Conservation (phyloP, 1,140 invertebrate genomes). For the Drosophila bipectinata region DNA sequence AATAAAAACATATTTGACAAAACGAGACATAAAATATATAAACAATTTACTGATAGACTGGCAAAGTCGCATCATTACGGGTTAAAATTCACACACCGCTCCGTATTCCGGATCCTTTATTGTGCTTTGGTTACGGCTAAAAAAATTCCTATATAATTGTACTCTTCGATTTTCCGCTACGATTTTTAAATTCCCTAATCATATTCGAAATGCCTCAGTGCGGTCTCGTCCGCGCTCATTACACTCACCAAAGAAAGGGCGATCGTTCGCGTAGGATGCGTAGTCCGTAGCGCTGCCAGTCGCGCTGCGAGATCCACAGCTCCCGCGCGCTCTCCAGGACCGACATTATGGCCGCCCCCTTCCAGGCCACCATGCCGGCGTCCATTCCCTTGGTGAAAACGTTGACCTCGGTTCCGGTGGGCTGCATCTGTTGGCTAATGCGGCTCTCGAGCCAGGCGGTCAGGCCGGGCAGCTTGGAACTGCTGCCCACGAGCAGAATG, state of each 20-base stretch:
- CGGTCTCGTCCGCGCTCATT: background rate
- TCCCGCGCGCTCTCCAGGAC: constrained; percentile 96
- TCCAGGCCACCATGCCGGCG: constrained; percentile 95
- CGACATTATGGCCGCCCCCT: constrained; percentile 96
- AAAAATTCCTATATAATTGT: background rate
- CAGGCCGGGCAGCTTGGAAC: constrained; percentile 94
- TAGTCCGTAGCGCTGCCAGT: constrained; percentile 94
- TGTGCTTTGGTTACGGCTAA: constrained; percentile 14
- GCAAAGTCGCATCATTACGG: background rate
- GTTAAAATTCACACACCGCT: background rate
- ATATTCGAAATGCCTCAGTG: constrained; percentile 30
- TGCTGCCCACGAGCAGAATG: constrained; percentile 95
- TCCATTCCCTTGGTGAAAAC: constrained; percentile 92
- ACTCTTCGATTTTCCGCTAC: background rate
- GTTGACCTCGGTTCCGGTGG: constrained; percentile 62
- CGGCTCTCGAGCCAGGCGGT: constrained; percentile 95
- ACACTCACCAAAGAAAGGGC: constrained; percentile 90
- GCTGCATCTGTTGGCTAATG: constrained; percentile 86
- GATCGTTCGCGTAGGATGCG: constrained; percentile 94
- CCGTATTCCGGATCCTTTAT: background rate
- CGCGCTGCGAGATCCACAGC: constrained; percentile 93
- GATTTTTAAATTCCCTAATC: constrained; percentile 4
- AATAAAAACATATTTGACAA: constrained; percentile 1
- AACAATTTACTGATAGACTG: background rate
- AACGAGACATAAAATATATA: background rate